phyloP scores from a whole-genome alignment of 23 tunicate species.

The Aplidium turbinatum region DNA sequence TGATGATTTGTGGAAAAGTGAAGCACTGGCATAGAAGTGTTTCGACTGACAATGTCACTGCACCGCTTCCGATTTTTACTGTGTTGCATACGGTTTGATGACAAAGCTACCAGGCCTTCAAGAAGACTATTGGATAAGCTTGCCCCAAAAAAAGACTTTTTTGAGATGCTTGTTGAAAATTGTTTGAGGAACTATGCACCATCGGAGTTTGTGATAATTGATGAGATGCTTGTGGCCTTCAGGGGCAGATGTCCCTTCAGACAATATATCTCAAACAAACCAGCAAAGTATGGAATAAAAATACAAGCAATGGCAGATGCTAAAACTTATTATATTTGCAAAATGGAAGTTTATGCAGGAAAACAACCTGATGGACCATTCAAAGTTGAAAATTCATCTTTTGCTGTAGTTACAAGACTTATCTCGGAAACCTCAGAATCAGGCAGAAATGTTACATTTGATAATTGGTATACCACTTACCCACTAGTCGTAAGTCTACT shows the following conservation, averaged over 20 bases:
- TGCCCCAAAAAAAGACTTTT: conserved; percentile 5
- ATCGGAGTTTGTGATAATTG: conserved; percentile 9
- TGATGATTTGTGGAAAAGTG: too few relatives aligned
- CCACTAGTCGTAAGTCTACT: too few relatives aligned
- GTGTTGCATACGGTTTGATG: conserved; percentile 11
- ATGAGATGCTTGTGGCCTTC: conserved; percentile 17
- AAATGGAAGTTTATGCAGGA: conserved; percentile 35
- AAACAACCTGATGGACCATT: conserved; percentile 35
- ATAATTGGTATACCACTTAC: conserved; percentile 16
- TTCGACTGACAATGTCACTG: conserved; percentile 1
- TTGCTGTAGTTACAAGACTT: neutral
- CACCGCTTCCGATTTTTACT: conserved; percentile 17
- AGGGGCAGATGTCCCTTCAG: conserved; percentile 15
- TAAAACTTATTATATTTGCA: conserved; percentile 14
- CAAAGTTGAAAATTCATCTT: conserved; percentile 5
- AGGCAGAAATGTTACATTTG: conserved; percentile 11
- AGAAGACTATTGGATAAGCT: neutral
- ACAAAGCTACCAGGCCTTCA: neutral
- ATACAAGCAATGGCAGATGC: conserved; percentile 6
- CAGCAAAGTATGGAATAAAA: conserved; percentile 33
- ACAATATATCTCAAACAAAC: conserved; percentile 21
- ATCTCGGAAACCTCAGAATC: neutral
- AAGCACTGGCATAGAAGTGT: conserved; percentile 14
- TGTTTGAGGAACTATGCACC: neutral
- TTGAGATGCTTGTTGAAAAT: conserved; percentile 4